Conservation (phyloP, 2,113 vertebrate species). For the Labrus mixtus region DNA sequence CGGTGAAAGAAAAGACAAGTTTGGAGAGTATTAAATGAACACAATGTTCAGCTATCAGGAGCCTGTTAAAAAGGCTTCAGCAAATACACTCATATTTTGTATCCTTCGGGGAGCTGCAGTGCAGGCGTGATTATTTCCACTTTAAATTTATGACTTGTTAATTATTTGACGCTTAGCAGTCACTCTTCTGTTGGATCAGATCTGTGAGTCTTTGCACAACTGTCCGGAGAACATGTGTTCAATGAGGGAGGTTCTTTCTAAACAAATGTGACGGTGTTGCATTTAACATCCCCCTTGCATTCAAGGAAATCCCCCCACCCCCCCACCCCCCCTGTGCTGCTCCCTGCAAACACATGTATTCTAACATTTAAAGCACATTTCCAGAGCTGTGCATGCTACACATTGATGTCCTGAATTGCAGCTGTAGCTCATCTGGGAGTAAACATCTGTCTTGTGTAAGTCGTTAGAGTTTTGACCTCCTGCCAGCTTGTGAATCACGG, state of each 20-base stretch:
- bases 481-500: conserved; percentile 64
- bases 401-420: conserved; percentile 57
- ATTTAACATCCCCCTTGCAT: conserved; percentile 51
- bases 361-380: conserved; percentile 58
- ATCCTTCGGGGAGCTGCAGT: conserved; percentile 30
- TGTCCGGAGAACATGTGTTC: conserved; percentile 55
- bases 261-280: conserved; percentile 35
- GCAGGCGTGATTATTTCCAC: conserved; percentile 73
- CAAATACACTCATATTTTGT: conserved; percentile 45
- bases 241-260: conserved; percentile 34
- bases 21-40: conserved; percentile 29
- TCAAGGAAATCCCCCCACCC: conserved; percentile 56
- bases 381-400: conserved; percentile 63
- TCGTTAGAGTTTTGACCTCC: conserved; percentile 57
- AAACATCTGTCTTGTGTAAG: conserved; percentile 75
- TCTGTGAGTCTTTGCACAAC: conserved; percentile 50
- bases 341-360: conserved; percentile 49
- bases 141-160: conserved; percentile 73
- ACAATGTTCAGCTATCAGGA: conserved; percentile 44
- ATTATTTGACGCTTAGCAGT: conserved; percentile 73
- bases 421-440: conserved; percentile 67
- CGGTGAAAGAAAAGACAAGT: neutral
- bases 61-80: conserved; percentile 33
- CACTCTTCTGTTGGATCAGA: conserved; percentile 48
- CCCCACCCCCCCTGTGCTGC: conserved; percentile 44